phyloP scores from a whole-genome alignment of 2,797 vertebrate species.

The Champsocephalus gunnari region DNA sequence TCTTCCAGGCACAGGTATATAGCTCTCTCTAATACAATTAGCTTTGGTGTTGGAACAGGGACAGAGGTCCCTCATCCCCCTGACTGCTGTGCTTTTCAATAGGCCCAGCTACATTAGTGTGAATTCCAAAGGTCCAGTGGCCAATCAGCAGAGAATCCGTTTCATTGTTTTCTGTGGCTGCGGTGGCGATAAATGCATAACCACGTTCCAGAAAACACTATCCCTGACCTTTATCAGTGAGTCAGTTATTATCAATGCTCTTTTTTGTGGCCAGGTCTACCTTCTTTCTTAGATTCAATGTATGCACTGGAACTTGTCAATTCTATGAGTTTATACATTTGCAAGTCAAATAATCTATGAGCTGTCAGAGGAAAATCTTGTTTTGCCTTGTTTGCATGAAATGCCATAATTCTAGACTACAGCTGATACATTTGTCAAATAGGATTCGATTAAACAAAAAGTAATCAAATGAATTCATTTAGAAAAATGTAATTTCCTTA shows the following conservation, averaged over 20 bases:
- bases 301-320: neutral
- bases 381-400: too few species aligned
- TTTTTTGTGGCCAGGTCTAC: neutral
- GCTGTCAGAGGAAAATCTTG: neutral
- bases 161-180: neutral
- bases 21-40: slow-evolving; percentile 65
- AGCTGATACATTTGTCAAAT: slow-evolving; percentile 1
- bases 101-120: neutral
- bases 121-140: neutral
- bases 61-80: slow-evolving; percentile 7
- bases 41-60: slow-evolving; percentile 51
- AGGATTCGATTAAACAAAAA: neutral
- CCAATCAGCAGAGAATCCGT: neutral
- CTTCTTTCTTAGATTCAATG: neutral
- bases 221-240: neutral
- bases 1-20: slow-evolving; percentile 60
- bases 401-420: too few species aligned
- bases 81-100: slow-evolving; percentile 2
- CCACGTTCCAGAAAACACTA: neutral
- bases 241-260: neutral
- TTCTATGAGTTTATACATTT: neutral
- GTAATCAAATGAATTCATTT: neutral
- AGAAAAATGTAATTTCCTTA: neutral
- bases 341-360: neutral
- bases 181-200: neutral